Percentiles rank a stretch among this genome's conserved stretches.
Evolutionary conservation across 2,113 vertebrate species (phyloP).

Genomic region (Tiliqua scincoides): DNA sequence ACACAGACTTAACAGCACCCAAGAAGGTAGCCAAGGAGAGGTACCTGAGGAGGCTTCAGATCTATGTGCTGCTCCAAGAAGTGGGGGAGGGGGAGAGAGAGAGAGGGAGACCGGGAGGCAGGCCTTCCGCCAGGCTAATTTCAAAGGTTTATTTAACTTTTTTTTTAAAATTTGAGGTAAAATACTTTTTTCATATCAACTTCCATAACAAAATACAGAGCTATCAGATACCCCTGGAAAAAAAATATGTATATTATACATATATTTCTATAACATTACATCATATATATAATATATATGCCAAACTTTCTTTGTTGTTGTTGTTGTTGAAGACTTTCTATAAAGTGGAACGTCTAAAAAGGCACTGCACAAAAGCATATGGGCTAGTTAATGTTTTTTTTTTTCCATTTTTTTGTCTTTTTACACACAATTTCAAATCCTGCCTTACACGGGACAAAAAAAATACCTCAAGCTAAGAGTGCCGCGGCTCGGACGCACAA

Average conservation of each 20-base stretch:
- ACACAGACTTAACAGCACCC: too few relatives aligned
- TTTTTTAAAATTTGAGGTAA: constrained; percentile 79
- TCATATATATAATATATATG: constrained; percentile 86
- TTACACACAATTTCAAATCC: constrained; percentile 46
- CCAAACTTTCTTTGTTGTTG: constrained; percentile 68
- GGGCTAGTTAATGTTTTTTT: constrained; percentile 61
- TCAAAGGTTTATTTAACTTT: constrained; percentile 79
- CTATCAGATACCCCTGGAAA: constrained; percentile 83
- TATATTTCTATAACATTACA: constrained; percentile 85
- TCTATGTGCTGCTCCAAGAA: too few relatives aligned
- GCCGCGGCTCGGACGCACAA: constrained; percentile 35
- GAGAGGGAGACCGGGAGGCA: background rate
- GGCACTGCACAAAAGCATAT: constrained; percentile 79
- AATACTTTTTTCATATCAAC: constrained; percentile 79
- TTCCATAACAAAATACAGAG: constrained; percentile 85
- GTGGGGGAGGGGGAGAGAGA: too few relatives aligned
- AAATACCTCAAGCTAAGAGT: constrained; percentile 35
- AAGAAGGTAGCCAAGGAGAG: too few relatives aligned
- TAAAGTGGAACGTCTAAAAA: constrained; percentile 79
- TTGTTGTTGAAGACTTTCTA: constrained; percentile 80
- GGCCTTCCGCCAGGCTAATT: constrained; percentile 39
- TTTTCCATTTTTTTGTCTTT: constrained; percentile 65
- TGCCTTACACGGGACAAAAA: constrained; percentile 41
- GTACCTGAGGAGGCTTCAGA: too few relatives aligned
- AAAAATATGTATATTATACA: constrained; percentile 87